A percentile compares a stretch with the other conserved stretches of the same genome.
These are phyloP conservation scores for Aphyosemion australe DNA, from an alignment of 2,113 vertebrate genomes.

Conservation along the genomic window DNA sequence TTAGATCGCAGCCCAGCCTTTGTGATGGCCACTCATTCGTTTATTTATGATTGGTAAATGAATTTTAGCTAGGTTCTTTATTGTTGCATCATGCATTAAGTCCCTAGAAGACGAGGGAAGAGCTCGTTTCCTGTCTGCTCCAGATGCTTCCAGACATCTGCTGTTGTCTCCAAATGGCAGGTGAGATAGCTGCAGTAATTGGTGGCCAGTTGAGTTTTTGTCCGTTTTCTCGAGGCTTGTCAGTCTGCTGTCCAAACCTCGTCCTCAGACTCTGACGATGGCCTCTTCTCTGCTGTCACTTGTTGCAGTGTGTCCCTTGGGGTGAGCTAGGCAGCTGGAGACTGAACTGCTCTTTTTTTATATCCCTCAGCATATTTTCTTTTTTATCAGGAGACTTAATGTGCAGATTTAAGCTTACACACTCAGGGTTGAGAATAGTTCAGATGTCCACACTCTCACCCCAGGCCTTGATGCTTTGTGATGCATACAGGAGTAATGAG, in stretches of 20 bases:
- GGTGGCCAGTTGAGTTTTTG: slow-evolving; percentile 36
- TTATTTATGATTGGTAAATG: too few species aligned
- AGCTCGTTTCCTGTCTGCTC: not conserved
- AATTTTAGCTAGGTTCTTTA: too few species aligned
- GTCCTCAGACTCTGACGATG: slow-evolving; percentile 15
- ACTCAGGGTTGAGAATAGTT: not conserved
- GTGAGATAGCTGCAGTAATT: slow-evolving; percentile 19
- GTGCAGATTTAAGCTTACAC: slow-evolving; percentile 15
- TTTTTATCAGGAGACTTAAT: not conserved
- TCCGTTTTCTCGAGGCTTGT: slow-evolving; percentile 12
- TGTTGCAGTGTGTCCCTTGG: slow-evolving; percentile 6
- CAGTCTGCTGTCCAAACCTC: slow-evolving; percentile 27
- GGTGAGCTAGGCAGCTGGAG: not conserved
- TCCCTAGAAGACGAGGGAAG: not conserved
- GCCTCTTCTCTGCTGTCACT: slow-evolving; percentile 7
- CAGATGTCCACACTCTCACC: too few species aligned
- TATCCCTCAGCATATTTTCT: not conserved
- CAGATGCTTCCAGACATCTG: slow-evolving; percentile 11
- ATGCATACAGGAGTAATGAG: too few species aligned
- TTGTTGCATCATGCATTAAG: too few species aligned
- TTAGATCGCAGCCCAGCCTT: too few species aligned
- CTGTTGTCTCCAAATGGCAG: slow-evolving; percentile 15
- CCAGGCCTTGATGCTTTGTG: too few species aligned
- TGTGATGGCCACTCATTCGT: too few species aligned
- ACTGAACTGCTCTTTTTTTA: not conserved